Evolutionary conservation across 2,888 invertebrate genomes (phyloP), one percentile per base, ranked within the genome.

Genomic region (Chrysotoxum bicinctum): DNA sequence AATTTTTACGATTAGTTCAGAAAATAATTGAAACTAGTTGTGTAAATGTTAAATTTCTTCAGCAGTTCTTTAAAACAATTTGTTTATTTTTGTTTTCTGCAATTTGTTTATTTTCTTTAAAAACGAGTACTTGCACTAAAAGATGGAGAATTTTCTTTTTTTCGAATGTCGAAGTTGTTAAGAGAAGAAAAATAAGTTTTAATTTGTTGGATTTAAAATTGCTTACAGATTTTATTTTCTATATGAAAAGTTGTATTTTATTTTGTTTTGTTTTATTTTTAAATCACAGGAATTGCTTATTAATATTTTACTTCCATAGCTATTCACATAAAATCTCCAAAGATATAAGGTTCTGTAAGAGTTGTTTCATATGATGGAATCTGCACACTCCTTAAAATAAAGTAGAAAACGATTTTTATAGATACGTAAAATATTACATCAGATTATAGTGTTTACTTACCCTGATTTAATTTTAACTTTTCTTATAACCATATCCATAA

Each of bases 281-380:
- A 45, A 50, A 75, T 81, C 81, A 81, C 81, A 76, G 72, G 19
- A 26, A 21, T 9, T 72, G 5, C 6, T 16, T 54, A 16, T 19
- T 3, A 12, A 14, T 3, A 16, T 43, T 37, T 43, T 14, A 0
- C 21, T 56, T 32, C 4, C 7, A 3, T 16, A 14, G 9, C 10
- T 50, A 21, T 70, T 78, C 88, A 90, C 14, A 88, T 70, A 85
- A 90, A 91, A 80, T 91, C 89, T 56, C 91, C 92, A 73, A 92
- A 91, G 30, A 89, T 80, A 72, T 91, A 92, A 16, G 90, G 89
- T n/a, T 88, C 86, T 3, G 92, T 90, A 35, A 92, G 84, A 14
- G 90, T 91, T 30, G 90, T 90, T 21, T 89, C 89, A 8, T 90
- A 89, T 10, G 91, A 89, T 58, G 91, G 64, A 26, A 64, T 64